Conservation (phyloP, 2,888 invertebrate genomes). For the Chorisops tibialis region DNA sequence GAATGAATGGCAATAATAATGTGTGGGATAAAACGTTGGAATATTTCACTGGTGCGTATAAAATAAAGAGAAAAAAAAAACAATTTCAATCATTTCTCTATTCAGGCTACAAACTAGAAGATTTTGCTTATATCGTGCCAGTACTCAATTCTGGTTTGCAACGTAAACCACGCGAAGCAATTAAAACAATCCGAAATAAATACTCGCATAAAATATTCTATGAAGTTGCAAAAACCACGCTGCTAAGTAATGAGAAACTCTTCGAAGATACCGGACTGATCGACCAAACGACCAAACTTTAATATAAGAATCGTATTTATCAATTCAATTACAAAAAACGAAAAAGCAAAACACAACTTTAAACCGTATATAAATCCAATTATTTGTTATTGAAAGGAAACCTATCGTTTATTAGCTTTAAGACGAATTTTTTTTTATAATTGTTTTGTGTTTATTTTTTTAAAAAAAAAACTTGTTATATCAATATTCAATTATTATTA, state of each 20-base stretch:
- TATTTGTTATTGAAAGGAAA: conserved; percentile 14
- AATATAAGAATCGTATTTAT: no score
- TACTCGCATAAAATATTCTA: conserved; percentile 93
- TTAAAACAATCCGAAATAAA: conserved; percentile 86
- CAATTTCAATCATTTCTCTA: conserved; percentile 27
- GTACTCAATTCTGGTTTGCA: conserved; percentile 74
- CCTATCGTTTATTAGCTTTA: conserved; percentile 16
- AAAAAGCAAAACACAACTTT: background rate
- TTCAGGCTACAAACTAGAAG: conserved; percentile 70
- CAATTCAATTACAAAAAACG: no score
- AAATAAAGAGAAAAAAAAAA: no score
- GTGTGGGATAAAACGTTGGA: conserved; percentile 74
- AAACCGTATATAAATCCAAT: background rate
- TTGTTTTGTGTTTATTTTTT: background rate
- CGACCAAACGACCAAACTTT: background rate
- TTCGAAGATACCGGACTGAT: conserved; percentile 38
- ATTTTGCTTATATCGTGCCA: conserved; percentile 69
- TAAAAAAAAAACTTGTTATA: background rate
- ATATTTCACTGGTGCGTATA: conserved; percentile 68
- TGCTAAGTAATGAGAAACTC: conserved; percentile 49
- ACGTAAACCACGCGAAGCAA: conserved; percentile 71
- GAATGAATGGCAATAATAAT: conserved; percentile 67
- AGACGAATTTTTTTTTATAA: background rate
- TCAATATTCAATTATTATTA: background rate
- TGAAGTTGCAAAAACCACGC: conserved; percentile 82